These are phyloP conservation scores for Heptranchias perlo DNA, from an alignment of 2,113 vertebrate genomes.

Conservation along the genomic window DNA sequence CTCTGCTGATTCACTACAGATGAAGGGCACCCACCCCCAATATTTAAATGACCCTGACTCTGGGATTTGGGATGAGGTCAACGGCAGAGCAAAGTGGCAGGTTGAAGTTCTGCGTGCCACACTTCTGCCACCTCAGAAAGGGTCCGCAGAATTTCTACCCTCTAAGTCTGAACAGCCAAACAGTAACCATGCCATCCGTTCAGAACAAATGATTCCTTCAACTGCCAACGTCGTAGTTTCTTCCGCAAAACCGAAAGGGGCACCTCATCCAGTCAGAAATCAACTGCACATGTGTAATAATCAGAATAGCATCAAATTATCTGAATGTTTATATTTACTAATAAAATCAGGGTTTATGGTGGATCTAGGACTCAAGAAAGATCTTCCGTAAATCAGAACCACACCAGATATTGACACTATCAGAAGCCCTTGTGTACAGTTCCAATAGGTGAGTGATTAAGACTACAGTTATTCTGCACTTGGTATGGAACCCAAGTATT, in stretches of 20 bases:
- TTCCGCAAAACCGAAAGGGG: neutral
- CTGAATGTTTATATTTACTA: neutral
- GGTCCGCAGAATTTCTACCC: neutral
- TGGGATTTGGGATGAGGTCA: neutral
- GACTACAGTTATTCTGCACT: neutral
- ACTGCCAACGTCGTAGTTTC: neutral
- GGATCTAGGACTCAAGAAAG: neutral
- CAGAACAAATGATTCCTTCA: neutral
- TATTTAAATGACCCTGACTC: neutral
- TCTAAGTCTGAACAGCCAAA: neutral
- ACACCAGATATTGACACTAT: neutral
- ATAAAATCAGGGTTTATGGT: neutral
- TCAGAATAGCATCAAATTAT: neutral
- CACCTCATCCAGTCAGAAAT: neutral
- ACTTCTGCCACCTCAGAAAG: neutral
- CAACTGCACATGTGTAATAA: neutral
- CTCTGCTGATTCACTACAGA: neutral
- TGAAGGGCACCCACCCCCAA: neutral
- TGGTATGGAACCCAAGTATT: neutral
- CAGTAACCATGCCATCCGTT: neutral
- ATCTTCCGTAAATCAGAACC: neutral
- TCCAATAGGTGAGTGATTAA: neutral
- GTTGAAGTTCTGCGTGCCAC: neutral
- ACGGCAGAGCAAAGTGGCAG: neutral
- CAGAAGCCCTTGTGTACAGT: neutral